These are phyloP conservation scores for Hippocampus guttulatus DNA, from an alignment of 2,113 vertebrate species.

Conservation along the genomic window DNA sequence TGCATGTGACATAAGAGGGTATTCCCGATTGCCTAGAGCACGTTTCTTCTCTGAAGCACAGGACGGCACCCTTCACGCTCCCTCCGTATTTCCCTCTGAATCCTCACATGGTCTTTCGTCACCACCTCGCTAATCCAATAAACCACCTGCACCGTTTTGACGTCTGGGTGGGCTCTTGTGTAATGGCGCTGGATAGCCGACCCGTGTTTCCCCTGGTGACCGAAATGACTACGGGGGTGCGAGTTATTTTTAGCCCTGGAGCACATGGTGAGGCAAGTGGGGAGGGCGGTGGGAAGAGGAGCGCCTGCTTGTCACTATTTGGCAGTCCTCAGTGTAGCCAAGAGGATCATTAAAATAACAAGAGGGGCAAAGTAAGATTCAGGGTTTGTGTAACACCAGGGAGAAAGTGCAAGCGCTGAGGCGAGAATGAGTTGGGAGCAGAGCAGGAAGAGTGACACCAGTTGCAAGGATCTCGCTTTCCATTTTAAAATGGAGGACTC, in stretches of 20 bases:
- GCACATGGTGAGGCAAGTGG: constrained; percentile 37
- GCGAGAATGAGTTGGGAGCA: constrained; percentile 28
- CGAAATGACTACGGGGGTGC: constrained; percentile 25
- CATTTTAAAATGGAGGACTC: constrained; percentile 36
- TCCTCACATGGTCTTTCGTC: constrained; percentile 28
- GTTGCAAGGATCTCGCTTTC: constrained; percentile 34
- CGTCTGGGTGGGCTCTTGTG: constrained; percentile 43
- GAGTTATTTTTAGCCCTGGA: constrained; percentile 63
- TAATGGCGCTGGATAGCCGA: constrained; percentile 48
- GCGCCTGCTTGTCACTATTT: constrained; percentile 12
- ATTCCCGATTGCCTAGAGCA: too few species aligned
- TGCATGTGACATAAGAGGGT: too few species aligned
- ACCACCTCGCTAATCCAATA: constrained; percentile 57
- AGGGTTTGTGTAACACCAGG: constrained; percentile 36
- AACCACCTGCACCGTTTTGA: constrained; percentile 44
- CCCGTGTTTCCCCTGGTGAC: constrained; percentile 37
- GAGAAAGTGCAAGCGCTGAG: constrained; percentile 20
- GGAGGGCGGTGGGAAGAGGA: constrained; percentile 13
- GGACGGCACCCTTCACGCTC: constrained; percentile 23
- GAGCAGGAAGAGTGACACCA: constrained; percentile 24
- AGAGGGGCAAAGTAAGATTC: constrained; percentile 42
- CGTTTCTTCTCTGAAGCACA: too few species aligned
- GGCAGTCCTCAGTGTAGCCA: constrained; percentile 30
- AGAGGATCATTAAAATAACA: constrained; percentile 48
- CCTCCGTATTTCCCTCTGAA: constrained; percentile 19